Conservation (phyloP, 2,113 vertebrate species). For the Cyrtonyx montezumae region DNA sequence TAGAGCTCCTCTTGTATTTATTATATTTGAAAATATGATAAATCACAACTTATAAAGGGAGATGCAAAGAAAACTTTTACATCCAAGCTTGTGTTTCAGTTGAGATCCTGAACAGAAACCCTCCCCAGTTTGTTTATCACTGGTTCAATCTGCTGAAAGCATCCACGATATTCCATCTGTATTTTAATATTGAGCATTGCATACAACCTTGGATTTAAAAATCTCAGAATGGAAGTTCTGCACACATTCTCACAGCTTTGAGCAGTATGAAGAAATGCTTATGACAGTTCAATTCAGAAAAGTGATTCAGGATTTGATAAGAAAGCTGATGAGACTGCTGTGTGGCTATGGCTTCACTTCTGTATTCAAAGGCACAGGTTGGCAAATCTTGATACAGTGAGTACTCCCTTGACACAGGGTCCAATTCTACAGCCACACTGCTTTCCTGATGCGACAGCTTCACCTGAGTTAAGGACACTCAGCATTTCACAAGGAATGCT, state of each 20-base stretch:
- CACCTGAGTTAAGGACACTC: not conserved
- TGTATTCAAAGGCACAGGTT: not conserved
- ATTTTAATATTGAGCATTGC: not conserved
- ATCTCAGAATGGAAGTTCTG: not conserved
- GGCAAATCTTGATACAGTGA: not conserved
- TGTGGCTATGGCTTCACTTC: not conserved
- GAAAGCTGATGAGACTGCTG: not conserved
- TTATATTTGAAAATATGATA: not conserved
- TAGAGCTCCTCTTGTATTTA: not conserved
- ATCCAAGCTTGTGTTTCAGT: not conserved
- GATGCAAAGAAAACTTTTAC: not conserved
- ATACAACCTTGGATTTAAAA: not conserved
- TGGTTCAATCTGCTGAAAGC: not conserved
- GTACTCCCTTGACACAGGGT: not conserved
- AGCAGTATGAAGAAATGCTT: not conserved
- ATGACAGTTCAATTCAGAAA: not conserved
- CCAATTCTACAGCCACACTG: not conserved
- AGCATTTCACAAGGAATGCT: not conserved
- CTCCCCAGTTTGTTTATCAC: not conserved
- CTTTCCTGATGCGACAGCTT: constrained; percentile 1
- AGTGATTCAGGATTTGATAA: not conserved
- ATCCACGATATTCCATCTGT: not conserved
- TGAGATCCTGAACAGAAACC: not conserved
- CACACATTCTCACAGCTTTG: not conserved
- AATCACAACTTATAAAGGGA: not conserved